Evolutionary conservation across 2,888 invertebrate species (phyloP), one percentile per base, ranked within the genome.

Genomic region (Macroteleia sp.): DNA sequence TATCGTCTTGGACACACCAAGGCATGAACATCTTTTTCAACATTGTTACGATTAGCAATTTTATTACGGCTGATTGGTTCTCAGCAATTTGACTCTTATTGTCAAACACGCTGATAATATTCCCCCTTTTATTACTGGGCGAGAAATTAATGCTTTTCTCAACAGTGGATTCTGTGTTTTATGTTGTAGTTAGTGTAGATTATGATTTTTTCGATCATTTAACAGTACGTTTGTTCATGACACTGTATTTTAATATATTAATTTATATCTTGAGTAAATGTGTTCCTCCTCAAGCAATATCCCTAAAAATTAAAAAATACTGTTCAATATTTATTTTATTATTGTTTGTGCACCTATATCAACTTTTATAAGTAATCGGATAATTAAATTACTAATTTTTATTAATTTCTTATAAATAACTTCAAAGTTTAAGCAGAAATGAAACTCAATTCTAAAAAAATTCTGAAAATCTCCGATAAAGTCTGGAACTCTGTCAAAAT

Each of bases 1-100:
- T 99, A 96, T 94, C 97, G 98, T 94, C 95, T 98, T 92, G 99
- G 99, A 94, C 96, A 97, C 93, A 99, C 98, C 93, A 99, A 99
- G 96, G 98, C 98, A 96, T 95, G 96, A 95, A 88, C 83, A 80
- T 82, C 73, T 64, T 78, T 66, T 78, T 30, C 73, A 62, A 62
- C 30, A 32, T 78, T 46, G 16, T 69, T 22, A 25, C 19, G 12
- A 41, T 77, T 77, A 14, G 48, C 57, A 50, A 50, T 32, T 69
- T 12, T n/a, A n/a, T 71, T 44, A 30, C 42, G 12, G 20, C 59
- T 70, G 70, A 76, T 64, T n/a, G 52, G 44, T 56, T 12, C 17
- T 22, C 39, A 39, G 59, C 44, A 41, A 46, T 52, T 50, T 61
- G 59, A 66, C 30, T 41, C 6, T 34, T n/a, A 19, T 32, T 3